A percentile compares a stretch with the other conserved stretches of the same genome.
Evolutionary conservation across 2,888 invertebrate genomes (phyloP).

Genomic region (Scaptomyza parva): DNA sequence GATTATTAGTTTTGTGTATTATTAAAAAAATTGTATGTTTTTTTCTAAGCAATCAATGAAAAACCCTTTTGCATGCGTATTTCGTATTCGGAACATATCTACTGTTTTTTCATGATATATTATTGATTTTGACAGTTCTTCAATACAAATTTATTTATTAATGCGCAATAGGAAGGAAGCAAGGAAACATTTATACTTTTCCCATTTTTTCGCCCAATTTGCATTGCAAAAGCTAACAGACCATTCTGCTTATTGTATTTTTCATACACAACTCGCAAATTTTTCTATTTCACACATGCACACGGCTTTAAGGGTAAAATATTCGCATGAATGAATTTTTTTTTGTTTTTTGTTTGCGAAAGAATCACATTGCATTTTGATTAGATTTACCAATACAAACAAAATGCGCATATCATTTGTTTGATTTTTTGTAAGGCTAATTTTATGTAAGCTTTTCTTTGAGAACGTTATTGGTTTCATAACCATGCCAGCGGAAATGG

Average conservation of each 20-base stretch:
- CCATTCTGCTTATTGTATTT: not conserved
- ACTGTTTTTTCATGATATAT: not conserved
- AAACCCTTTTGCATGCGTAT: not conserved
- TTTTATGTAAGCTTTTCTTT: slow-evolving; percentile 68
- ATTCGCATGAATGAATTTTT: slow-evolving; percentile 61
- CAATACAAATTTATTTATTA: not conserved
- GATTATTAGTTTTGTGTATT: not conserved
- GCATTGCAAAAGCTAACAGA: slow-evolving; percentile 8
- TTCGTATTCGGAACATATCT: not conserved
- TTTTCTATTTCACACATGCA: slow-evolving; percentile 8
- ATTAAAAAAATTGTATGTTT: not conserved
- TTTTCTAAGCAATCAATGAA: too few relatives aligned
- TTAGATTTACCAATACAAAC: slow-evolving; percentile 23
- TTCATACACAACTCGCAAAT: not conserved
- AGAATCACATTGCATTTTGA: slow-evolving; percentile 54
- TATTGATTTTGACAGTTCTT: slow-evolving; percentile 24
- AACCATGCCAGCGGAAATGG: slow-evolving; percentile 69
- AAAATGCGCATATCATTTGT: slow-evolving; percentile 65
- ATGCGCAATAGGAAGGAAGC: slow-evolving; percentile 3
- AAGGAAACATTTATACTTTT: slow-evolving; percentile 21
- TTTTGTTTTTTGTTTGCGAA: slow-evolving; percentile 19
- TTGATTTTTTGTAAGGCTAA: slow-evolving; percentile 30
- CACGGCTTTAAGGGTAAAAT: slow-evolving; percentile 36
- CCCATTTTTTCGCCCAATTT: slow-evolving; percentile 1
- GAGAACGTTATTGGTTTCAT: slow-evolving; percentile 62